phyloP scores from a whole-genome alignment of 1,140 invertebrate species.

The Telenomus remus region DNA sequence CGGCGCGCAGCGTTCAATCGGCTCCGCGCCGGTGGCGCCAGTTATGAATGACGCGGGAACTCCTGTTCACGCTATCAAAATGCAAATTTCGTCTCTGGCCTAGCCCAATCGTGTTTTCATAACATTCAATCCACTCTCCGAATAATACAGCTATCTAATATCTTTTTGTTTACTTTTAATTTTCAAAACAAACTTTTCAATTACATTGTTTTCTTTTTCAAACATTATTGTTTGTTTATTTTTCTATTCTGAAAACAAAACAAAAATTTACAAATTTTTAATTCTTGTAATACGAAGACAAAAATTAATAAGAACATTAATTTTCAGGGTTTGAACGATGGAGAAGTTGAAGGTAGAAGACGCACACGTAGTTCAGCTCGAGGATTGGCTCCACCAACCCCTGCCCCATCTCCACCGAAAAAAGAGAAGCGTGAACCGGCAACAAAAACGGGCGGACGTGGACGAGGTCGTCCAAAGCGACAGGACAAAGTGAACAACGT shows the following conservation, averaged over 20 bases:
- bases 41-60: slow-evolving; percentile 42
- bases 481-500: slow-evolving; percentile 69
- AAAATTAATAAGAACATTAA: background rate
- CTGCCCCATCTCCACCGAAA: slow-evolving; percentile 72
- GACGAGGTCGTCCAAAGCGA: slow-evolving; percentile 71
- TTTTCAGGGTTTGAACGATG: slow-evolving; percentile 67
- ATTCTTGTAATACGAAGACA: too few species aligned
- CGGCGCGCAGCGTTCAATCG: slow-evolving; percentile 9
- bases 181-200: too few species aligned
- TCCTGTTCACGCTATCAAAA: background rate
- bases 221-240: too few species aligned
- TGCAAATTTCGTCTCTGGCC: background rate
- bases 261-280: too few species aligned
- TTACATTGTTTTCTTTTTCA: too few species aligned
- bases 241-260: too few species aligned
- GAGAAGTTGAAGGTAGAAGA: slow-evolving; percentile 73
- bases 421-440: slow-evolving; percentile 73
- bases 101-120: background rate
- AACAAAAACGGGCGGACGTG: slow-evolving; percentile 64
- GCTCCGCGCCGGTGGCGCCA: slow-evolving; percentile 43
- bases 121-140: background rate
- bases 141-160: too few species aligned
- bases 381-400: slow-evolving; percentile 64
- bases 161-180: too few species aligned
- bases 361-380: slow-evolving; percentile 74